Percentiles rank a stretch among this genome's conserved stretches.
Conservation (phyloP, 2,888 invertebrate genomes). For the Dryomyza anilis region DNA sequence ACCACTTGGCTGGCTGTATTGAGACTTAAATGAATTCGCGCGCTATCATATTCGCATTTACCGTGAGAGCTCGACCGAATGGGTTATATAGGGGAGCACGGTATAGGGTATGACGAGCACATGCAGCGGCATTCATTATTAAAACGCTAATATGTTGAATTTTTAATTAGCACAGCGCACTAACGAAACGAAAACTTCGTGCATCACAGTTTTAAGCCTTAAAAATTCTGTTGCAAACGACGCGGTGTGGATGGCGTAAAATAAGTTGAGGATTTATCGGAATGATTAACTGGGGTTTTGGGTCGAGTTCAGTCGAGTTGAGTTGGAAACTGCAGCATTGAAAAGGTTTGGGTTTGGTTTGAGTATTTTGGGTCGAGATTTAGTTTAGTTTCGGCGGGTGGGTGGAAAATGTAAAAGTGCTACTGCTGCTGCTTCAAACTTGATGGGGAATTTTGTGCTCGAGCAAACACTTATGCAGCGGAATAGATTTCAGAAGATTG, state of each 20-base stretch:
- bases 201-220: not conserved
- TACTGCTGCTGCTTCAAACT: not conserved
- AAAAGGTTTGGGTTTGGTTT: too few species aligned
- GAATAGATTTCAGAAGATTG: constrained; percentile 14
- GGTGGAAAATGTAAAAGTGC: too few species aligned
- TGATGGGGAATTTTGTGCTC: constrained; percentile 16
- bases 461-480: constrained; percentile 1
- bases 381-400: too few species aligned
- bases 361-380: too few species aligned
- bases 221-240: not conserved
- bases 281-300: too few species aligned
- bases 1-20: not conserved
- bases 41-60: not conserved
- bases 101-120: too few species aligned
- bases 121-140: constrained; percentile 12
- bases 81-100: too few species aligned
- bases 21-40: constrained; percentile 11
- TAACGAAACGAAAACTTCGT: not conserved
- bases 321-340: not conserved
- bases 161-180: constrained; percentile 10
- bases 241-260: not conserved
- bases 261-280: not conserved
- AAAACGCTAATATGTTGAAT: not conserved
- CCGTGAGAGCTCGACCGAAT: too few species aligned
- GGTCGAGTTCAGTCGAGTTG: too few species aligned